Evolutionary conservation across 1,140 invertebrate species (phyloP), one percentile per base, ranked within the genome.

Genomic region (Zophobas atratus): DNA sequence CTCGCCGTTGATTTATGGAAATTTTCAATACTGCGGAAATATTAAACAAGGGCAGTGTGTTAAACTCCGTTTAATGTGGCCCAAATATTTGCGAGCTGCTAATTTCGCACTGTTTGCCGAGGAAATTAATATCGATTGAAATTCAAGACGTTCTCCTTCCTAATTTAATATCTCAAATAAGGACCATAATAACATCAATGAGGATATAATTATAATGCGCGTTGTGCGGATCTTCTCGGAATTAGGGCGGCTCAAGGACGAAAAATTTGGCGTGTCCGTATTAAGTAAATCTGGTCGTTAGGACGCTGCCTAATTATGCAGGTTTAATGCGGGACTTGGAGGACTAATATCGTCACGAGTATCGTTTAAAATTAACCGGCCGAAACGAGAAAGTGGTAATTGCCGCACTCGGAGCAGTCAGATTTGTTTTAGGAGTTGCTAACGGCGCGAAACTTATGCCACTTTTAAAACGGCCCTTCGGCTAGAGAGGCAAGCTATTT

Each of bases 231-330:
- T 51, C 49, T 20, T 51, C 49, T 2, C 49, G 49, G 49, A 51
- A 51, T 51, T 51, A 51, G n/a, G 49, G 20, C 49, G 49, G 6
- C 49, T 51, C 49, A 20, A 51, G 60, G 20, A 67, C 60, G 60
- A 67, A 38, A 76, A 76, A 55, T 20, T 20, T 60, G 57, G 60
- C 75, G 53, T 77, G 76, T 77, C 67, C 76, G 67, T 77, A 77
- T 77, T 77, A 77, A 77, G 63, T 77, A 77, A 77, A 77, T 77
- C 75, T 76, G 75, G 57, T 76, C 76, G 70, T 77, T 77, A 73
- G 75, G 75, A 32, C 75, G 53, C 49, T 51, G 75, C 76, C 76
- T 77, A 77, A 77, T 77, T 77, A 77, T 77, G 76, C 67, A 77
- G 53, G 70, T 72, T 77, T 77, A 77, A 77, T 77, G 67, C 48